Evolutionary conservation across 2,797 vertebrate genomes (phyloP), one percentile per base, ranked within the genome.

Genomic region (Okamejei kenojei): DNA sequence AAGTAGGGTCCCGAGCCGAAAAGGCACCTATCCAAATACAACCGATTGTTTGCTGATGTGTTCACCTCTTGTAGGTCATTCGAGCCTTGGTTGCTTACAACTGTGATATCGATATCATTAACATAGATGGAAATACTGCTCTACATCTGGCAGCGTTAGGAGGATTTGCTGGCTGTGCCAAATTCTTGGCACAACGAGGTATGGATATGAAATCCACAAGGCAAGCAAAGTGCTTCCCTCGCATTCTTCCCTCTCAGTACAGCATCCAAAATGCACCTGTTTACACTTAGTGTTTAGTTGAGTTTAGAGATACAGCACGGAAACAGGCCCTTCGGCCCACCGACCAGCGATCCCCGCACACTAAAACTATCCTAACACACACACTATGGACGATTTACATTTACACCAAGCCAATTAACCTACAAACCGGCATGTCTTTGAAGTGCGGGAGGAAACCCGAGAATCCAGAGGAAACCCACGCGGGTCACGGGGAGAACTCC

Each of bases 101-200:
- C 19, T 98, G 97, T 94, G 96, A 98, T 65, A 84, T 99, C 95
- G 96, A 96, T 0, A 94, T 96, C 88, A 95, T 97, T 78, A 97
- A 96, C 79, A 94, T 96, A 93, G 96, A 97, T 17, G 96, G 96
- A 65, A 97, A 98, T 94, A 98, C 97, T 0, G 95, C 98, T 0
- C 96, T 99, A 93, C 98, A 99, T 95, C 97, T 97, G 0, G 97
- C 98, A 93, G 98, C 98, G 0, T 95, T 95, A 71, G 96, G 96
- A 0, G 98, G 98, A 58, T 96, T 96, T 93, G 94, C 96, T 32
- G 96, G 96, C 78, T 99, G 98, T 95, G 99, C 98, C 97, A 98
- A 95, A 94, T 99, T 99, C 94, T 95, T 99, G 95, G 96, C 97
- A 94, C 99, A 98, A 95, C 97, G 98, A 98, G 98, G 98, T 99